A percentile compares a stretch with the other conserved stretches of the same genome.
phyloP scores from a whole-genome alignment of 1,140 invertebrate species.

The Hirudo medicinalis region DNA sequence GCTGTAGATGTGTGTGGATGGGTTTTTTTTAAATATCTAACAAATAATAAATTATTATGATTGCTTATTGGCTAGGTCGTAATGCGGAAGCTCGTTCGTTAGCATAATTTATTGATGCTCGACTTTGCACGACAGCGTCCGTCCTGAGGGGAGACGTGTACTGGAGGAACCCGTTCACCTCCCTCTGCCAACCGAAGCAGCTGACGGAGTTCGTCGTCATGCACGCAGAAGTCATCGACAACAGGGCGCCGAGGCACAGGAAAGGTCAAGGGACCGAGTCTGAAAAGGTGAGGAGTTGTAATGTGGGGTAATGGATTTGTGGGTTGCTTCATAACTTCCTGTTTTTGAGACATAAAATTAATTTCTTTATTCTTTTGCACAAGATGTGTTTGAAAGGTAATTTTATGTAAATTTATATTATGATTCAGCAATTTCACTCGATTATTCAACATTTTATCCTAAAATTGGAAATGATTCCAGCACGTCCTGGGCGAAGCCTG shows the following conservation, averaged over 20 bases:
- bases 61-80: background rate
- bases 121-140: conserved; percentile 40
- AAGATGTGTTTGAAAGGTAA: too few species aligned
- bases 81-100: too few species aligned
- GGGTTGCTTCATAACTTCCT: background rate
- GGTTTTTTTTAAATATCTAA: background rate
- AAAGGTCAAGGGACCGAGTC: conserved; percentile 26
- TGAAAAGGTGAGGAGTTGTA: conserved; percentile 30
- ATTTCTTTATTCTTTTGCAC: too few species aligned
- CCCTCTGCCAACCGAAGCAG: conserved; percentile 77
- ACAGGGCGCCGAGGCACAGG: conserved; percentile 49
- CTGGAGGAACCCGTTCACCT: conserved; percentile 72
- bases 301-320: background rate
- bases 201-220: conserved; percentile 85
- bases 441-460: too few species aligned
- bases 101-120: too few species aligned
- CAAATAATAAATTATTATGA: background rate
- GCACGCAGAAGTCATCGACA: conserved; percentile 71
- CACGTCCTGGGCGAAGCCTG: conserved; percentile 84
- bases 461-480: conserved; percentile 33
- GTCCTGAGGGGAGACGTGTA: conserved; percentile 66
- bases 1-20: conserved; percentile 71
- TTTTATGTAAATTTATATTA: too few species aligned
- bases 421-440: too few species aligned
- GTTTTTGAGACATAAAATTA: too few species aligned